Evolutionary conservation across 2,797 vertebrate species (phyloP), one percentile per base, ranked within the genome.

Genomic region (Sus cebifrons): DNA sequence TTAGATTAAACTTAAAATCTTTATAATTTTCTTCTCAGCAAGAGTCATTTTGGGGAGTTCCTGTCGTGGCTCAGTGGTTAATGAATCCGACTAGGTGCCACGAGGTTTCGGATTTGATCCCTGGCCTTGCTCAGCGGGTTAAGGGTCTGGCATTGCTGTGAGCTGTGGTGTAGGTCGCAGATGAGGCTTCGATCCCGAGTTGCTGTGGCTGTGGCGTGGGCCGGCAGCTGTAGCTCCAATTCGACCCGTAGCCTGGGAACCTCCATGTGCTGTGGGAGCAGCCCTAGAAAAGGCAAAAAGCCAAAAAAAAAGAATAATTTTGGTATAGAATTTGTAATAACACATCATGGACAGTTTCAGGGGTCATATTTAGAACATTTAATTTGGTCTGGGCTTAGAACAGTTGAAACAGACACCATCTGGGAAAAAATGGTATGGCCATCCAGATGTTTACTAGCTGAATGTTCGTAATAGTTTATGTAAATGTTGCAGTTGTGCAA

Each of bases 21-120:
- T 93, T 67, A 15, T 56, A 86, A 64, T 71, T 90, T 96, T 87
- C 21, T 89, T 88, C 36, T 89, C 20, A 85, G 78, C 23, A 86
- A 44, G n/a, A 94, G 88, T 94, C 82, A 56, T 54, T 86, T 89
- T 81, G 16, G 17, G 36, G 36, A 36, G 36, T 36, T 36, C 36
- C 36, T 36, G 36, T 4, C 36, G 36, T 36, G 36, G 36, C 36
- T 36, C 36, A 36, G 36, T 36, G 36, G 36, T 36, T 36, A 36
- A 36, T 36, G 36, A 36, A 36, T 36, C 36, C 36, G 36, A 36
- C 36, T 36, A 36, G 36, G 36, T 3, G 36, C 36, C 36, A 36
- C 36, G 36, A 36, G 36, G 36, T 4, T 36, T 36, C 36, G 36
- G 36, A 36, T 36, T 36, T 36, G 36, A 36, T 36, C 36, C 36